phyloP scores from a whole-genome alignment of 2,888 invertebrate genomes.

The Epinotia nisella region DNA sequence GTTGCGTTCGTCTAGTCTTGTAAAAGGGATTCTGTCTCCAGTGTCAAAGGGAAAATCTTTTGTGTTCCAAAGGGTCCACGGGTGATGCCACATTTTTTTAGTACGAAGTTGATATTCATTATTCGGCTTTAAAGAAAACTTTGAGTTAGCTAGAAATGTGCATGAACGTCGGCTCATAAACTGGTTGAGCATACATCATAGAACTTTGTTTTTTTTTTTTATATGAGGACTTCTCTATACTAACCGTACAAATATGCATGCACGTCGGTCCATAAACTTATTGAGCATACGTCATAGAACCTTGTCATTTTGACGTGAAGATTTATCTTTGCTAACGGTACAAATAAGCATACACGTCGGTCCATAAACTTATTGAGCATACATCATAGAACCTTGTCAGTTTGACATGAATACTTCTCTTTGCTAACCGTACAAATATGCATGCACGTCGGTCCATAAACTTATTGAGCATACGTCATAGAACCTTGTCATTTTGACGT shows the following conservation, averaged over 20 bases:
- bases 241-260: not conserved
- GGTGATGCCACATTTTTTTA: not conserved
- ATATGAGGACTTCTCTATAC: not conserved
- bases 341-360: too few species aligned
- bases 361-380: too few species aligned
- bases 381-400: too few species aligned
- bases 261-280: too few species aligned
- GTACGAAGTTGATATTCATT: not conserved
- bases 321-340: too few species aligned
- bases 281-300: too few species aligned
- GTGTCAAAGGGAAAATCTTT: not conserved
- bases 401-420: not conserved
- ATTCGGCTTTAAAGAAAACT: not conserved
- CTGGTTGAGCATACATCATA: too few species aligned
- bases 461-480: too few species aligned
- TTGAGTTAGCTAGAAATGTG: not conserved
- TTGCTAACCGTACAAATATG: not conserved
- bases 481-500: too few species aligned
- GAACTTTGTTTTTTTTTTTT: not conserved
- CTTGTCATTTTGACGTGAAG: too few species aligned
- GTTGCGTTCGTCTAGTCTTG: not conserved
- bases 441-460: too few species aligned
- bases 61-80: not conserved
- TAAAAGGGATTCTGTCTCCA: not conserved
- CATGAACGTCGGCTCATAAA: too few species aligned